A percentile compares a stretch with the other conserved stretches of the same genome.
phyloP scores from a whole-genome alignment of 2,888 invertebrate genomes.

The Meghimatium bilineatum region DNA sequence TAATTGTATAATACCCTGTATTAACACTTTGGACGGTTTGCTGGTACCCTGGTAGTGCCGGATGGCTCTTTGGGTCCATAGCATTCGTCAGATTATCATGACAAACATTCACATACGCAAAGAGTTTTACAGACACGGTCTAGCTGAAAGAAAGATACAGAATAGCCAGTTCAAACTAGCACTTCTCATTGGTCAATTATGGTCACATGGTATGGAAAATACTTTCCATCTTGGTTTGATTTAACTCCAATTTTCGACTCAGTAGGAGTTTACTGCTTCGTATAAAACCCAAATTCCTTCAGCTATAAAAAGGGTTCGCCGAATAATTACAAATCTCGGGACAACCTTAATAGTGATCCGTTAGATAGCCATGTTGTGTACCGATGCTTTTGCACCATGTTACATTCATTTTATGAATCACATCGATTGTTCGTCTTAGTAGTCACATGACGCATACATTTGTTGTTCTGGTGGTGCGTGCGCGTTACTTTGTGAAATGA shows the following conservation, averaged over 20 bases:
- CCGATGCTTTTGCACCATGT: background rate
- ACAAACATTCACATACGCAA: constrained; percentile 66
- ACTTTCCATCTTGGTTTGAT: constrained; percentile 7
- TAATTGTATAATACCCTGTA: constrained; percentile 78
- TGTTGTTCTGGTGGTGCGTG: background rate
- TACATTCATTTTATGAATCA: background rate
- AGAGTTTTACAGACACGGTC: constrained; percentile 67
- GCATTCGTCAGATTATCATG: constrained; percentile 69
- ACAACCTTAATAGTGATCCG: background rate
- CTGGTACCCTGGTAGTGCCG: constrained; percentile 78
- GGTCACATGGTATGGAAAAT: constrained; percentile 70
- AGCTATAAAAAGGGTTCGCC: background rate
- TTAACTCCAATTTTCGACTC: background rate
- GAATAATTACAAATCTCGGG: background rate
- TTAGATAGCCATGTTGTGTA: background rate
- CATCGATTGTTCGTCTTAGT: background rate
- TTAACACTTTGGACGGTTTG: constrained; percentile 77
- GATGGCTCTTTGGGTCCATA: constrained; percentile 80
- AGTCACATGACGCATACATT: background rate
- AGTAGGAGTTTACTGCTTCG: background rate
- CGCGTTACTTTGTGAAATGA: background rate
- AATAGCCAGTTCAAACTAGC: constrained; percentile 65
- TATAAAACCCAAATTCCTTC: background rate
- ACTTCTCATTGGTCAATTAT: constrained; percentile 71
- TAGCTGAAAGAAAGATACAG: constrained; percentile 52